Evolutionary conservation across 2,797 vertebrate genomes (phyloP).

Genomic region (Sebastes kiyomatsui): DNA sequence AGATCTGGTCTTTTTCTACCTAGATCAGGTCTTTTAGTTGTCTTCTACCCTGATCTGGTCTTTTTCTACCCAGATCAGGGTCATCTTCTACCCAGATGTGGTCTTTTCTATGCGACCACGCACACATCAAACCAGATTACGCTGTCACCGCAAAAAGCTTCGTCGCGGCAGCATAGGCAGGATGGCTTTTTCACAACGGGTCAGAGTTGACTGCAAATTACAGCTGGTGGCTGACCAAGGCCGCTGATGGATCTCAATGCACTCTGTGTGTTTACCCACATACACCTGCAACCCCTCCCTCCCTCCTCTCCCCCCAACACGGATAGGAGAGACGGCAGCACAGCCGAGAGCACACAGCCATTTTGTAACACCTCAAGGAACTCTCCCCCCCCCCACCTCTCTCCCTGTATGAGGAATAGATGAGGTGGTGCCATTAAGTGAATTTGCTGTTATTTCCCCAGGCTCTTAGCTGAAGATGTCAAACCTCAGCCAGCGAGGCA

Average conservation of each 20-base stretch:
- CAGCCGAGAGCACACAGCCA: conserved; percentile 71
- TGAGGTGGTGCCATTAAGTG: conserved; percentile 84
- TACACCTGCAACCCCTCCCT: conserved; percentile 61
- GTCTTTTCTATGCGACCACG: not conserved
- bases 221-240: conserved; percentile 64
- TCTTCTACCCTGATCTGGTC: too few relatives aligned
- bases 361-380: conserved; percentile 79
- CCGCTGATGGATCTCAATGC: conserved; percentile 68
- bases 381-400: conserved; percentile 36
- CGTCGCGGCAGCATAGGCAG: conserved; percentile 14
- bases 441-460: conserved; percentile 84
- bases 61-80: too few relatives aligned
- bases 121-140: conserved; percentile 53
- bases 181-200: conserved; percentile 56
- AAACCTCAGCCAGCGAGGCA: conserved; percentile 78
- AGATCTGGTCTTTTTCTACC: too few relatives aligned
- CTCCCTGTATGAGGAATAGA: conserved; percentile 75
- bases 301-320: too few relatives aligned
- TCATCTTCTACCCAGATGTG: too few relatives aligned
- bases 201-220: conserved; percentile 79
- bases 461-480: conserved; percentile 84
- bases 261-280: conserved; percentile 69
- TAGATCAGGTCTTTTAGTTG: too few relatives aligned
- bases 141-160: conserved; percentile 61
- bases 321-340: conserved; percentile 42